These are phyloP conservation scores for Fopius arisanus DNA, from an alignment of 1,140 invertebrate genomes.

Conservation along the genomic window DNA sequence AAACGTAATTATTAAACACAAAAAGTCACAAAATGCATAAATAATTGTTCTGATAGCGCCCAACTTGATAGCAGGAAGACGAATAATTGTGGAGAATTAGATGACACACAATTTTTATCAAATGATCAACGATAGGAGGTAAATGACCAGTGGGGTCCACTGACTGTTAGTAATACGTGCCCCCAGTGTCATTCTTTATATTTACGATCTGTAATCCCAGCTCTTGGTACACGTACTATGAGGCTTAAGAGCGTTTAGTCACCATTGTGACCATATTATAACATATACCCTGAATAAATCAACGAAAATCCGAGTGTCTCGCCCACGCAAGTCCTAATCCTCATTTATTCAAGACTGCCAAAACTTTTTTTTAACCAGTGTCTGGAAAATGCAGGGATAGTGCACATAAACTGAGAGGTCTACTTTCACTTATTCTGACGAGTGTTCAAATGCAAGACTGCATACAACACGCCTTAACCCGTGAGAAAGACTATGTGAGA, in stretches of 20 bases:
- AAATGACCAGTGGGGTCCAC: conserved; percentile 3
- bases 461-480: not conserved
- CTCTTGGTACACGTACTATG: not conserved
- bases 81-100: conserved; percentile 1
- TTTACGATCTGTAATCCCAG: conserved; percentile 15
- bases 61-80: not conserved
- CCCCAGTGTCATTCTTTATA: conserved; percentile 2
- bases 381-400: not conserved
- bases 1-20: no score
- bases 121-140: not conserved
- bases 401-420: not conserved
- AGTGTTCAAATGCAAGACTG: not conserved
- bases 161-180: not conserved
- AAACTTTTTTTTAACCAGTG: not conserved
- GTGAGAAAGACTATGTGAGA: not conserved
- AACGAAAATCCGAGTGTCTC: not conserved
- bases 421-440: conserved; percentile 4
- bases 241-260: not conserved
- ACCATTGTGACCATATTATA: not conserved
- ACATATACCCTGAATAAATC: not conserved
- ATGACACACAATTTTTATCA: not conserved
- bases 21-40: no score
- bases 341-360: not conserved
- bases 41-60: not conserved
- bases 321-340: not conserved